A percentile compares a stretch with the other conserved stretches of the same genome.
phyloP scores from a whole-genome alignment of 2,113 vertebrate genomes.

The Anhinga rufa region DNA sequence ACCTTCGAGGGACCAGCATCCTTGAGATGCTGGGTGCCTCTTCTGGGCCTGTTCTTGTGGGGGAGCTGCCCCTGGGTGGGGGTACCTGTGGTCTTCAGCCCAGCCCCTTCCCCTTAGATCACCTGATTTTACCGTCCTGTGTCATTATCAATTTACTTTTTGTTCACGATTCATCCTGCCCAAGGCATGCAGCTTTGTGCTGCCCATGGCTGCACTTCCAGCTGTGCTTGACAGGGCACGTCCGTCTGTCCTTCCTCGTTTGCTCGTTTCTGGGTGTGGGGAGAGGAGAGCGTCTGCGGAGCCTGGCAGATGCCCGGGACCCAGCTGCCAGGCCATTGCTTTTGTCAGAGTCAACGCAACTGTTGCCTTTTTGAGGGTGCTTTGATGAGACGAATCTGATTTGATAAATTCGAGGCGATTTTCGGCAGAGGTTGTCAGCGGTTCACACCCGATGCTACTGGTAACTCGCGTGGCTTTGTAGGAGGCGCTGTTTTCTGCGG shows the following conservation, averaged over 20 bases:
- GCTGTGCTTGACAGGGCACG: neutral
- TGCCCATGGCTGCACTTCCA: neutral
- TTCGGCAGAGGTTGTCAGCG: fast-evolving
- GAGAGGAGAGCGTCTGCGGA: neutral
- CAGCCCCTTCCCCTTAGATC: neutral
- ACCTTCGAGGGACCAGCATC: neutral
- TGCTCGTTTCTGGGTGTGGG: neutral
- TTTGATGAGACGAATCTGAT: neutral
- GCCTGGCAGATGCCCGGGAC: neutral
- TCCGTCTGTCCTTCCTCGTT: neutral
- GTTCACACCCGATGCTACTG: neutral
- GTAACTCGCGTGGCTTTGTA: neutral
- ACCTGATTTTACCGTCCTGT: neutral
- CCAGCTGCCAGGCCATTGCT: neutral
- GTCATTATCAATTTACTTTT: neutral
- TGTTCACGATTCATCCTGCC: neutral
- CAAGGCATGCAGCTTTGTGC: neutral
- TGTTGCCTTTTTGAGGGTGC: neutral
- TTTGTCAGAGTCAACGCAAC: neutral
- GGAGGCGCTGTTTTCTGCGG: neutral
- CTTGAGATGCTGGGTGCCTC: neutral
- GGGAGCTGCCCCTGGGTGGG: neutral
- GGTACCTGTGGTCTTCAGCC: neutral
- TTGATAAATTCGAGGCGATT: neutral
- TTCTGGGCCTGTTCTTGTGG: neutral